These are phyloP conservation scores for Megalops cyprinoides DNA, from an alignment of 2,797 vertebrate species.

Conservation along the genomic window DNA sequence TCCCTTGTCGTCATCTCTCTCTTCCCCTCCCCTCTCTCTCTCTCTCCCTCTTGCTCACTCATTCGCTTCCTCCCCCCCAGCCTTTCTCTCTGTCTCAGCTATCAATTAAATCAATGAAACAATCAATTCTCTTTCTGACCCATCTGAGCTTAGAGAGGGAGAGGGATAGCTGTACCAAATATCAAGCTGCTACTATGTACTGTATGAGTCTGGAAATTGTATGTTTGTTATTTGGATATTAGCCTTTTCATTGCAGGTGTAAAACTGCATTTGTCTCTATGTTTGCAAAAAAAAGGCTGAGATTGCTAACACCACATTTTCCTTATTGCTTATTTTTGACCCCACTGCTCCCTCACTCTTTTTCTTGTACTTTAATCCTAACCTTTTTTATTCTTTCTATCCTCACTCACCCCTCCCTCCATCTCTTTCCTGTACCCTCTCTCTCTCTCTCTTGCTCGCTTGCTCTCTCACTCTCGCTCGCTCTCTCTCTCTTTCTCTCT, in stretches of 20 bases:
- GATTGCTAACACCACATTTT: conserved; percentile 45
- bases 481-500: conserved; percentile 51
- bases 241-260: conserved; percentile 22
- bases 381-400: conserved; percentile 44
- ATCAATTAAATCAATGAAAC: conserved; percentile 12
- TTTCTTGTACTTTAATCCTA: conserved; percentile 47
- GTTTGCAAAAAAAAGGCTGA: conserved; percentile 51
- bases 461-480: conserved; percentile 55
- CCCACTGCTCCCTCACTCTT: conserved; percentile 41
- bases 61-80: conserved; percentile 38
- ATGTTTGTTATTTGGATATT: background rate
- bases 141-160: background rate
- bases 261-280: conserved; percentile 47
- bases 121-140: background rate
- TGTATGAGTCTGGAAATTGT: background rate
- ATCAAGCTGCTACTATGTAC: background rate
- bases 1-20: conserved; percentile 71
- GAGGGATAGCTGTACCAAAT: background rate
- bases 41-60: background rate
- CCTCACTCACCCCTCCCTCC: conserved; percentile 62
- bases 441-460: conserved; percentile 62
- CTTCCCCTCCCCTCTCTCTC: conserved; percentile 50
- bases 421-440: conserved; percentile 57
- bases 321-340: conserved; percentile 22
- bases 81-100: conserved; percentile 50